Base-by-base conservation (phyloP, 2,888 invertebrate genomes). In the Dynastes maya region DNA sequence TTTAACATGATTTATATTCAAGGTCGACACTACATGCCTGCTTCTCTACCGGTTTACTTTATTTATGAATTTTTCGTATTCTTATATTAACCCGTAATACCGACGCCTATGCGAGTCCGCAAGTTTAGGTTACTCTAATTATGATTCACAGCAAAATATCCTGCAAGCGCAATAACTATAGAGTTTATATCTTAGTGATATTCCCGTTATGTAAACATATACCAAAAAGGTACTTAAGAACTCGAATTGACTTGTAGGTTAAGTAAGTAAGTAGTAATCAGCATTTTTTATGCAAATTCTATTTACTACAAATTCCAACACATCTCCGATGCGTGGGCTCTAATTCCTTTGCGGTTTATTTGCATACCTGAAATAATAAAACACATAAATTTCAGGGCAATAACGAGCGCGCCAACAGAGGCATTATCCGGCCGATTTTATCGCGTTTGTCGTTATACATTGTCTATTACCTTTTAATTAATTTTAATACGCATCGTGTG, bases 381-480 rank as follows among this genome's bases (percentile, higher is more conserved):
- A 55, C 37, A 32, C 51, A 53, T 71, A 55, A 71, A 55, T 55
- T 71, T 16, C 13, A 32, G 27, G 27, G 71, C 32, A 71, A 71
- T 71, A 55, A 37, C 55, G 71, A 71, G 55, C 45, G 45, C 45
- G 45, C 45, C 71, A 27, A 49, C 71, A 55, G 32, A 37, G 13
- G 61, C 27, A 40, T 61, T 61, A 72, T 61, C 22, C 45, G 45
- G 45, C 45, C 58, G 72, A 72, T 72, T 40, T 72, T 72, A 72
- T 72, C 72, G 58, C 32, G 55, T 55, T 55, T 55, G 16, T 55
- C 55, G 55, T 55, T 55, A 55, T 68, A 68, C 22, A 16, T 13
- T 58, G 61, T 61, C 61, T 61, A 61, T 45, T 58, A n/a, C 72
- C 72, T 58, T 72, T 72, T 72, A 72, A 72, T 72, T 72, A 72